These are phyloP conservation scores for Lepidurus packardi DNA, from an alignment of 1,140 invertebrate genomes.

Conservation along the genomic window DNA sequence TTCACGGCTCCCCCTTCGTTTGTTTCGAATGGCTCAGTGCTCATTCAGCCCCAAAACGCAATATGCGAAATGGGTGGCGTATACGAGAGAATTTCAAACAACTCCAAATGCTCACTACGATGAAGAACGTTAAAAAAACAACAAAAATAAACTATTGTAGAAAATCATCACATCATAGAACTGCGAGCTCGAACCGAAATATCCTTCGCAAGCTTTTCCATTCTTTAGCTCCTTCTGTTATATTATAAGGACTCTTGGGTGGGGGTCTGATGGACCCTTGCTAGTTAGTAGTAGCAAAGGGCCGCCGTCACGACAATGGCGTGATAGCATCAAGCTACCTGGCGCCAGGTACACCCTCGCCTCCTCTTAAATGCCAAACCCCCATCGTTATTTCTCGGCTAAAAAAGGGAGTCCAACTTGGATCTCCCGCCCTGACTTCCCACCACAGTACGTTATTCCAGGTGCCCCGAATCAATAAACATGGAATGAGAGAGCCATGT, in stretches of 20 bases:
- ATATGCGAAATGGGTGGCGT: too few species aligned
- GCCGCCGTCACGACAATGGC: slow-evolving; percentile 2
- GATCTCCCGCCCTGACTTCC: not conserved
- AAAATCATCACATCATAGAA: not conserved
- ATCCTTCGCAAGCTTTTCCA: not conserved
- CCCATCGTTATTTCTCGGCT: not conserved
- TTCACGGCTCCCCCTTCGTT: not conserved
- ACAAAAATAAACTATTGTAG: too few species aligned
- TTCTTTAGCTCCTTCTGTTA: slow-evolving; percentile 4
- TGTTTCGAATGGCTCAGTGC: not conserved
- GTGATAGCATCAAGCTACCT: slow-evolving; percentile 9
- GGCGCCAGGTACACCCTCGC: slow-evolving; percentile 19
- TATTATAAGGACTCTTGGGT: not conserved
- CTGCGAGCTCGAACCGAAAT: not conserved
- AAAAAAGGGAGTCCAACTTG: not conserved
- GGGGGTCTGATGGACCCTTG: slow-evolving; percentile 11
- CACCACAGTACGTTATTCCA: not conserved
- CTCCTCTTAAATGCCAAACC: not conserved
- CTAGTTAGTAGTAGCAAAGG: slow-evolving; percentile 9
- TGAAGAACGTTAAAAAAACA: too few species aligned
- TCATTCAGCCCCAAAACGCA: too few species aligned
- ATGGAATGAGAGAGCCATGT: not conserved
- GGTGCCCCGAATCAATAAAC: slow-evolving; percentile 16
- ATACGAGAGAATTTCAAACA: too few species aligned
- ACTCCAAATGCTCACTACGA: too few species aligned